phyloP scores from a whole-genome alignment of 2,113 vertebrate genomes.

The Rattus norvegicus region GRCr8 NC_086026.1:72640001-72640500 shows the following conservation, averaged over 20 bases:
- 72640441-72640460: background rate
- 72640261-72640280: constrained; percentile 45
- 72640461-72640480: background rate
- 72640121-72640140: background rate
- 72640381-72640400: constrained; percentile 33
- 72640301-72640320: background rate
- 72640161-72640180: constrained; percentile 13
- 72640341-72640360: constrained; percentile 30
- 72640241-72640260: constrained; percentile 43
- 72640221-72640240: constrained; percentile 13
- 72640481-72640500: background rate
- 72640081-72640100: constrained; percentile 79
- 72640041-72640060: constrained; percentile 85
- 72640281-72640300: constrained; percentile 14
- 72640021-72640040: constrained; percentile 87
- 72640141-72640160: constrained; percentile 25
- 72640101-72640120: constrained; percentile 9
- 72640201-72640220: constrained; percentile 35
- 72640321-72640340: constrained; percentile 37
- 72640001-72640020: constrained; percentile 88
- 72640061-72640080: constrained; percentile 84
- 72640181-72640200: constrained; percentile 64
- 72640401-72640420: background rate
- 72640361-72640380: background rate
- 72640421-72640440: background rate